Conservation (phyloP, 2,797 vertebrate species). For the Phrynocephalus vlangalii region DNA sequence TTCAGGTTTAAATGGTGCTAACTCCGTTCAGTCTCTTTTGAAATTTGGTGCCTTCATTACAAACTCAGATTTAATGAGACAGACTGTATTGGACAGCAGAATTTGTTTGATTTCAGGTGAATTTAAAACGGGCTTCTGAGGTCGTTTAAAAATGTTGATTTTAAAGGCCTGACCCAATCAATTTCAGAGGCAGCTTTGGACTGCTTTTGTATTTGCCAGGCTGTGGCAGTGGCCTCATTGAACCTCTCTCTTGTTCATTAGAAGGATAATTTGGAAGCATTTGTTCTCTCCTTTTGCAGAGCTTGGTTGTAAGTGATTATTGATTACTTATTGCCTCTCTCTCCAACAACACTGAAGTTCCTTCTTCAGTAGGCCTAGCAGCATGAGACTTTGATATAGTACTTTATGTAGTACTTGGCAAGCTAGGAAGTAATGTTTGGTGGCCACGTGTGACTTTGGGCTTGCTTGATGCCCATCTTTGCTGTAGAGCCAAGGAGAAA, state of each 20-base stretch:
- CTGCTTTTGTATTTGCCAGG: neutral
- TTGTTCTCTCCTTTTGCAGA: neutral
- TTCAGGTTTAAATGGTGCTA: neutral
- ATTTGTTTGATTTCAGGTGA: neutral
- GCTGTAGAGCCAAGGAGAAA: neutral
- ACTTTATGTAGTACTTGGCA: too few relatives aligned
- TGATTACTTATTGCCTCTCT: neutral
- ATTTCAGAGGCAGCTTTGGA: neutral
- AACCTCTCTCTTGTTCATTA: neutral
- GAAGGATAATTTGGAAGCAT: neutral
- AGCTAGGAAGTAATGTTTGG: too few relatives aligned
- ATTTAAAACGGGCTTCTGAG: conserved; percentile 4
- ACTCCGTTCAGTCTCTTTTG: neutral
- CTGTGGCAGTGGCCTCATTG: neutral
- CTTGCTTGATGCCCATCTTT: too few relatives aligned
- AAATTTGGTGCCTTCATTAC: conserved; percentile 24
- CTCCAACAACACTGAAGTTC: too few relatives aligned
- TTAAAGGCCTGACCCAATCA: neutral
- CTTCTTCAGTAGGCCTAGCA: neutral
- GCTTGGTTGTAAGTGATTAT: neutral
- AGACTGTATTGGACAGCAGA: neutral
- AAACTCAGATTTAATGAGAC: neutral
- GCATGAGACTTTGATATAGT: too few relatives aligned
- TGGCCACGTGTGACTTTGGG: too few relatives aligned
- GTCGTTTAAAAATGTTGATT: neutral